Percentiles rank a stretch among this genome's conserved stretches.
These are phyloP conservation scores for Drosophila acutilabella DNA, from an alignment of 2,888 invertebrate genomes.

Conservation along the genomic window DNA sequence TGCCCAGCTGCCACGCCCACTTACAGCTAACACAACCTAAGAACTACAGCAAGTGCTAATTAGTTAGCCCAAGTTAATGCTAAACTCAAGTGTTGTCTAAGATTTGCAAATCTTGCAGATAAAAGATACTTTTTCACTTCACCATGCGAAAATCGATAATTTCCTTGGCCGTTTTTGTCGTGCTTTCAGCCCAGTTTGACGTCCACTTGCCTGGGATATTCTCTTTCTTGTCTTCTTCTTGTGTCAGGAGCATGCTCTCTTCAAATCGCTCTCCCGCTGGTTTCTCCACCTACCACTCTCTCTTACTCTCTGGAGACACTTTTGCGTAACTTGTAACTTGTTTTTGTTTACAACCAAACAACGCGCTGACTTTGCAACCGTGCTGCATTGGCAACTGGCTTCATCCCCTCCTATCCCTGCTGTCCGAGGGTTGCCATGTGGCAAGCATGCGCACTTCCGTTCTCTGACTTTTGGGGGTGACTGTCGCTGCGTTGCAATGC, in stretches of 20 bases:
- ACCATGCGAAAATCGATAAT: conserved; percentile 79
- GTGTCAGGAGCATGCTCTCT: conserved; percentile 60
- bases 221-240: conserved; percentile 25
- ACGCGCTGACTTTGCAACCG: conserved; percentile 29
- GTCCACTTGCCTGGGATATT: conserved; percentile 69
- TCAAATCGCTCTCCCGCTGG: conserved; percentile 1
- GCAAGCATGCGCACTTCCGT: conserved; percentile 29
- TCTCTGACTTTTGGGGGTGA: conserved; percentile 9
- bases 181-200: conserved; percentile 60
- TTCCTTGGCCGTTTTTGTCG: conserved; percentile 63
- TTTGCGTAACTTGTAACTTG: conserved; percentile 58
- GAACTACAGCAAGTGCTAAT: not conserved
- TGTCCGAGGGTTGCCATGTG: conserved; percentile 48
- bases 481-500: conserved; percentile 8
- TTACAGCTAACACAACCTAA: conserved; percentile 7
- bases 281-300: conserved; percentile 9
- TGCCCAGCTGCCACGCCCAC: conserved; percentile 62
- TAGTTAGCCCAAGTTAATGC: not conserved
- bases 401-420: not conserved
- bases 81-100: not conserved
- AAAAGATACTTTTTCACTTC: conserved; percentile 67
- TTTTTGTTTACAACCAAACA: conserved; percentile 73
- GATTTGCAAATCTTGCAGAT: conserved; percentile 35
- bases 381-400: conserved; percentile 18
- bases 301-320: conserved; percentile 2